Conservation (phyloP, 92 coral and sea anemone genomes). For the Meandrina meandrites region DNA sequence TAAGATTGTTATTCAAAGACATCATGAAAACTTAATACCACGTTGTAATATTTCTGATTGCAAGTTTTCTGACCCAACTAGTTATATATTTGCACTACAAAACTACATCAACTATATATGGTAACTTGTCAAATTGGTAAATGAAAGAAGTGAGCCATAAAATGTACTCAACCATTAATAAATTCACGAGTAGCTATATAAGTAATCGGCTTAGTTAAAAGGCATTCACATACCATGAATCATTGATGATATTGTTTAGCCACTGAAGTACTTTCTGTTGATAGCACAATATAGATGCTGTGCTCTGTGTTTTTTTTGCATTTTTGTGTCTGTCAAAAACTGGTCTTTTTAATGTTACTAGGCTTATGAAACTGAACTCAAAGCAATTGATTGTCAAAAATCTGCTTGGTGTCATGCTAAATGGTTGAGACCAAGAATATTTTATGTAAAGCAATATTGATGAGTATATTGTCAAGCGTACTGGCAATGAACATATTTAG, state of each 20-base stretch:
- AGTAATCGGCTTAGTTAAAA: conserved; percentile 1
- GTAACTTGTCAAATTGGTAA: not conserved
- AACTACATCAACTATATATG: not conserved
- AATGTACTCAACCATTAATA: not conserved
- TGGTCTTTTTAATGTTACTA: not conserved
- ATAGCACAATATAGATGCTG: not conserved
- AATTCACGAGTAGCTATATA: not conserved
- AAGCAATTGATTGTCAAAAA: not conserved
- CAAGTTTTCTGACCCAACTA: not conserved
- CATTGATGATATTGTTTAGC: not conserved
- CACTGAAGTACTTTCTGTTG: not conserved
- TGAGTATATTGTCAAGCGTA: not conserved
- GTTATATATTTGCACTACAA: not conserved
- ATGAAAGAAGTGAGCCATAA: not conserved
- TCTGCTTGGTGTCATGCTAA: not conserved
- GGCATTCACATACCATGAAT: conserved; percentile 5
- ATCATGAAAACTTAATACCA: not conserved
- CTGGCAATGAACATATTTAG: not conserved
- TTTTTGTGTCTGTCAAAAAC: not conserved
- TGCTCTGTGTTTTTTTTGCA: not conserved
- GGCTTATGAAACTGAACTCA: not conserved
- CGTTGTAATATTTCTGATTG: not conserved
- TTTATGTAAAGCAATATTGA: not conserved
- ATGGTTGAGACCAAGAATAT: not conserved
- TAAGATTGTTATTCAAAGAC: not conserved